Base-by-base conservation (phyloP, 2,797 vertebrate species). In the Vespertilio murinus region DNA sequence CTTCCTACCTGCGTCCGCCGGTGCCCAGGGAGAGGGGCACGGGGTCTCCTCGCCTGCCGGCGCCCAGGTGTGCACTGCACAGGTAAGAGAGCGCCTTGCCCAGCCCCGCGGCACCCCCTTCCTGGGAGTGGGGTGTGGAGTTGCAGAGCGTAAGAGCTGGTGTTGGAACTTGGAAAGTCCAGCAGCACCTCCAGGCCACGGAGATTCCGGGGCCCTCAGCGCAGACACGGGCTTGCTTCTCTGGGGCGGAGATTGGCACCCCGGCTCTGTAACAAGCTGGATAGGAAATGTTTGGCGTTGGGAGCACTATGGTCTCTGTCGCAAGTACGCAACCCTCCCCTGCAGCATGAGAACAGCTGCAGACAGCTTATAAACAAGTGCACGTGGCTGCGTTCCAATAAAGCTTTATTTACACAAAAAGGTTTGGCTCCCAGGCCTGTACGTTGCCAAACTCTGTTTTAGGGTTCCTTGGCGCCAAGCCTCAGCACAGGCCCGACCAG, bases 11-110 rank as follows among this genome's bases (percentile, higher is more conserved):
- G 80, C 98, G 16, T 98, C 98, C 35, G 98, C 99, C 0, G 97
- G 98, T 33, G 84, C 98, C 0, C 97, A 98, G 92, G 98, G 98
- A 23, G 99, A 99, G 11, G 98, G 98, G 30, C 98, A 98, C 74
- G 90, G 97, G 25, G 98, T 97, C 82, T 97, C 98, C 69, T 98
- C 98, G 0, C 97, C 98, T 71, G 97, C 89, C 90, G 96, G 96
- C 96, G 97, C 84, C 96, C 99, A 98, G 97, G 98, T 98, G 35
- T 98, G 98, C 86, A 96, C 96, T 9, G 96, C 99, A 74, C 98
- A 99, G 99, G 99, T 99, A 98, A 98, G 98, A 98, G 98, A 81
- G 14, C 9, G 77, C n/a, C 4, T 38, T 23, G 18, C 47, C 23
- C 38, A 3, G 4, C 18, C 49, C 23, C 1, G 8, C 1, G 30